These are phyloP conservation scores for Antechinus flavipes DNA, from an alignment of 2,113 vertebrate genomes.

Conservation along the genomic window DNA sequence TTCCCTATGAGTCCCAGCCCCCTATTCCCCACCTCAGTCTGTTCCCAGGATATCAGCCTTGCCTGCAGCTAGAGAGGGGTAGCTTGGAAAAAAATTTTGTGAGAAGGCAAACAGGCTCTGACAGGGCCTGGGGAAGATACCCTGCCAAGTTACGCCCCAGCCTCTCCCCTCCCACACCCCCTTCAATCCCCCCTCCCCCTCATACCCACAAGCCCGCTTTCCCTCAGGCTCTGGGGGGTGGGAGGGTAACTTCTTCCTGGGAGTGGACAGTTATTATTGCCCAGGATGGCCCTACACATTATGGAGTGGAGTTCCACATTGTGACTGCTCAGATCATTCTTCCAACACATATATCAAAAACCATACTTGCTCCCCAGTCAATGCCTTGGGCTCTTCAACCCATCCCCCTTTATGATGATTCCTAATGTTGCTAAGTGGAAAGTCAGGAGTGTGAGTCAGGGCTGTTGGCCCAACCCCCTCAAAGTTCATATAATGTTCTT, in stretches of 20 bases:
- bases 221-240: slow-evolving; percentile 9
- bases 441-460: slow-evolving; percentile 1
- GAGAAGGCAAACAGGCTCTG: slow-evolving; percentile 69
- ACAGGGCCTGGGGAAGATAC: slow-evolving; percentile 64
- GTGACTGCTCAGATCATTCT: neutral
- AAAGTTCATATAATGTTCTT: neutral
- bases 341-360: neutral
- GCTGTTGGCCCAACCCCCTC: neutral
- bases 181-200: neutral
- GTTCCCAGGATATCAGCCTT: slow-evolving; percentile 32
- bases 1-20: neutral
- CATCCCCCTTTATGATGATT: neutral
- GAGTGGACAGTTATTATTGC: neutral
- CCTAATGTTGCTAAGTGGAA: neutral
- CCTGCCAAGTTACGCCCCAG: slow-evolving; percentile 40
- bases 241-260: neutral
- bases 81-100: slow-evolving; percentile 63
- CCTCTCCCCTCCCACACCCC: neutral
- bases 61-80: slow-evolving; percentile 70
- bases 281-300: neutral
- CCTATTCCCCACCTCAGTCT: neutral
- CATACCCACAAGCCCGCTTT: slow-evolving; percentile 6
- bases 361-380: neutral
- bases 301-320: neutral
- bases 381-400: neutral